A percentile compares a stretch with the other conserved stretches of the same genome.
Conservation (phyloP, 1,140 invertebrate species). For the Brachionus koreanus region DNA sequence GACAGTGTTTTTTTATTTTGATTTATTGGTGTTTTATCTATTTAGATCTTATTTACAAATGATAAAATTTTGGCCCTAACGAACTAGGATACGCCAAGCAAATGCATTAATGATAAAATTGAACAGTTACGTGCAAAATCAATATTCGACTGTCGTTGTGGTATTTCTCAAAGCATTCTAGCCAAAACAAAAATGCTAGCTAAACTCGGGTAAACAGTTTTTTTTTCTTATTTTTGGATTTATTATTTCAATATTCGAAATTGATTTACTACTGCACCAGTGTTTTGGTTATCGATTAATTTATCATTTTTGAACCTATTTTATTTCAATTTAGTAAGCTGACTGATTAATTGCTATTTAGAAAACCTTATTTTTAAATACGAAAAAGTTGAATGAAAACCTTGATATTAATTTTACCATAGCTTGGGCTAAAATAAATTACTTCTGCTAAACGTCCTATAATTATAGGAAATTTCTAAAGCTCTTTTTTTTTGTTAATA, state of each 20-base stretch:
- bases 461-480: neutral
- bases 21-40: neutral
- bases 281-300: neutral
- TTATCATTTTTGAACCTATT: neutral
- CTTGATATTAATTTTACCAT: neutral
- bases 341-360: neutral
- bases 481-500: neutral
- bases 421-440: neutral
- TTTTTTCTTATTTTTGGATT: neutral
- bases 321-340: neutral
- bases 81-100: neutral
- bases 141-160: neutral
- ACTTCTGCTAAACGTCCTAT: neutral
- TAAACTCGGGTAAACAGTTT: constrained; percentile 7
- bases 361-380: neutral
- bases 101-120: neutral
- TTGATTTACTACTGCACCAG: neutral
- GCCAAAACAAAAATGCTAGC: constrained; percentile 12
- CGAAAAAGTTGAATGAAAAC: neutral
- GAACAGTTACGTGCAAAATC: neutral
- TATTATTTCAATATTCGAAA: neutral
- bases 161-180: neutral
- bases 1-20: neutral
- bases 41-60: neutral
- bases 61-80: neutral